Percentiles rank a stretch among this genome's conserved stretches.
Conservation (phyloP, 2,797 vertebrate genomes). For the Myotis vivesi region DNA sequence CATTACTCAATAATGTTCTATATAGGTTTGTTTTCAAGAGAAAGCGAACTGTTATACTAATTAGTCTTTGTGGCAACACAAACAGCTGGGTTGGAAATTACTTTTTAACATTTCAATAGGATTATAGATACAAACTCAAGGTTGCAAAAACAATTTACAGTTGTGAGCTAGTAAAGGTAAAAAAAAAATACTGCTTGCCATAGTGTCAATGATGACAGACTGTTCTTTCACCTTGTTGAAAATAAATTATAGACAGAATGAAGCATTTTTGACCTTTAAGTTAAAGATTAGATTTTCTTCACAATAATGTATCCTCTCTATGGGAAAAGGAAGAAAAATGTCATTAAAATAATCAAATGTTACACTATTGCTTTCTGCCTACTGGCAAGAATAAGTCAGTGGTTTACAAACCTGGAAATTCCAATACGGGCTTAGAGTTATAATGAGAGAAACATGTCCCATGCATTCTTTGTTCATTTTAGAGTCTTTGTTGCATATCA, state of each 20-base stretch:
- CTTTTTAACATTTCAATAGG: not conserved
- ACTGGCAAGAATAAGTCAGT: not conserved
- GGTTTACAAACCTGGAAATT: not conserved
- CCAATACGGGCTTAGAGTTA: not conserved
- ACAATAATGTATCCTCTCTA: slow-evolving; percentile 62
- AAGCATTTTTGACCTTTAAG: slow-evolving; percentile 75
- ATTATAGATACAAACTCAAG: not conserved
- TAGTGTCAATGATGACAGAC: slow-evolving; percentile 32
- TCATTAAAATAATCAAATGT: slow-evolving; percentile 68
- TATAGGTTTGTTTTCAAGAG: not conserved
- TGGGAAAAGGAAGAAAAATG: slow-evolving; percentile 68
- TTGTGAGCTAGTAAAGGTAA: not conserved
- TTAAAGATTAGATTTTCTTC: slow-evolving; percentile 68
- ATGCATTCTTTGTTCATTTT: not conserved
- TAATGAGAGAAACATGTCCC: not conserved
- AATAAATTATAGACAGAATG: slow-evolving; percentile 68
- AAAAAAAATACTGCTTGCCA: not conserved
- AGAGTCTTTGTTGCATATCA: not conserved
- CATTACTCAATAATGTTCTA: slow-evolving; percentile 10
- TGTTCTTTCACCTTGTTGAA: slow-evolving; percentile 55
- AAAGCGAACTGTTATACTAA: not conserved
- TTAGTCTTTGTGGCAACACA: not conserved
- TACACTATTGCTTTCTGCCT: slow-evolving; percentile 30
- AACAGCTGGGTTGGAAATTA: not conserved
- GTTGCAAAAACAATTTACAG: slow-evolving; percentile 8